Evolutionary conservation across 2,888 invertebrate genomes (phyloP), one percentile per base, ranked within the genome.

Genomic region (Venustoraphidia nigricollis): DNA sequence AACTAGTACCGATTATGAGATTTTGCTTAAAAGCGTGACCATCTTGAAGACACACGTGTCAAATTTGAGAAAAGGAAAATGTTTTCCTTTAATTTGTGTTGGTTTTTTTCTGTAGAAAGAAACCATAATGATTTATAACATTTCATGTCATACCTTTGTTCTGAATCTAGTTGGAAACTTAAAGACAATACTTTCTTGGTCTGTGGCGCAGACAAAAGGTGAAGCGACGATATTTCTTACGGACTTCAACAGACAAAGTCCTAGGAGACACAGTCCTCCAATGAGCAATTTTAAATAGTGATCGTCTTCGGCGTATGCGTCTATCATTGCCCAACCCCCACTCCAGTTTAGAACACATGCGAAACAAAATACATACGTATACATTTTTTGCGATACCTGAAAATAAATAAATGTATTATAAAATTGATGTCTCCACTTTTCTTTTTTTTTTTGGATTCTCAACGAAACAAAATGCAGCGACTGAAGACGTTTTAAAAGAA

Each of bases 151-250:
- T n/a, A 65, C 74, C 54, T 60, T 58, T 3, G 59, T 64, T 46
- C 65, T 65, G 54, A 69, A 79, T 56, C 77, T 68, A 1, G 79
- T 80, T 9, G 75, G 68, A 58, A 79, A 78, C 43, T 68, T 62
- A 57, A 80, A 81, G 2, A 75, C 75, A 41, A 69, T 64, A 38
- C 69, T 70, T 50, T 75, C 73, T 8, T 68, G 69, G 54, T 82
- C 82, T 1, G 76, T 68, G 54, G 69, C 64, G 10, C 80, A 62
- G 57, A 75, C 67, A 56, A 74, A 73, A 0, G 81, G 81, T 1
- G 75, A 62, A 0, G 77, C 72, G 35, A 75, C 63, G 10, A 76
- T 57, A 56, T 77, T 79, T 45, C 72, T 64, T 1, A 74, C 59
- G 0, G 71, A 67, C 8, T 74, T 70, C 11, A 77, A 59, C 14